Evolutionary conservation across 1,140 invertebrate genomes (phyloP).

Genomic region (Neuroterus valhalla): DNA sequence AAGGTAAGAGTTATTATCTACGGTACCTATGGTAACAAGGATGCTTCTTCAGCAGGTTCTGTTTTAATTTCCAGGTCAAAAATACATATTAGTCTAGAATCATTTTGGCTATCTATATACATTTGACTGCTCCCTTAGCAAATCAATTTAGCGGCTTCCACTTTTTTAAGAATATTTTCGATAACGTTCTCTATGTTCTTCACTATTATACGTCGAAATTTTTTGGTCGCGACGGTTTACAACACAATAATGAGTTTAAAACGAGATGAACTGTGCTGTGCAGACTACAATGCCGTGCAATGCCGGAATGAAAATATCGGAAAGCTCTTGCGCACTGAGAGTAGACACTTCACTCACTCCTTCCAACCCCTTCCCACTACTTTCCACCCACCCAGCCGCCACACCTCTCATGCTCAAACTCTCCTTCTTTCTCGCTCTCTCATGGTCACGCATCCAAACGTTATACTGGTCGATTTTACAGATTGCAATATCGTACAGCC

Average conservation of each 20-base stretch:
- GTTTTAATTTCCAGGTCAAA: too few relatives aligned
- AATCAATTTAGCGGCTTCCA: too few relatives aligned
- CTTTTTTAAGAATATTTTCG: too few relatives aligned
- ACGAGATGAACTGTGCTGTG: background rate
- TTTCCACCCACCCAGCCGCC: background rate
- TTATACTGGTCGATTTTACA: conserved; percentile 4
- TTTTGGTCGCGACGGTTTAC: too few relatives aligned
- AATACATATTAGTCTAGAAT: too few relatives aligned
- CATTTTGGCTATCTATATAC: too few relatives aligned
- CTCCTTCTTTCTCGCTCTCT: background rate
- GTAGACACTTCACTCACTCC: conserved; percentile 16
- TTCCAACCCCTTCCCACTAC: conserved; percentile 12
- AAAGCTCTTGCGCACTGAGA: conserved; percentile 24
- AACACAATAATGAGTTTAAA: background rate
- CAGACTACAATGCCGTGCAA: background rate
- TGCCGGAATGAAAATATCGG: conserved; percentile 6
- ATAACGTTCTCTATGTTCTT: too few relatives aligned
- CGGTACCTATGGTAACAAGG: too few relatives aligned
- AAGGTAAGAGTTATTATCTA: too few relatives aligned
- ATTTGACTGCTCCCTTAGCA: too few relatives aligned
- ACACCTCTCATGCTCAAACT: background rate
- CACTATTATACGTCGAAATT: too few relatives aligned
- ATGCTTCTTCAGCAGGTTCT: too few relatives aligned
- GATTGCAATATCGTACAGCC: background rate
- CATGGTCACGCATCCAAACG: background rate